These are phyloP conservation scores for Planiliza haematocheilus DNA, from an alignment of 2,113 vertebrate genomes.

Conservation along the genomic window DNA sequence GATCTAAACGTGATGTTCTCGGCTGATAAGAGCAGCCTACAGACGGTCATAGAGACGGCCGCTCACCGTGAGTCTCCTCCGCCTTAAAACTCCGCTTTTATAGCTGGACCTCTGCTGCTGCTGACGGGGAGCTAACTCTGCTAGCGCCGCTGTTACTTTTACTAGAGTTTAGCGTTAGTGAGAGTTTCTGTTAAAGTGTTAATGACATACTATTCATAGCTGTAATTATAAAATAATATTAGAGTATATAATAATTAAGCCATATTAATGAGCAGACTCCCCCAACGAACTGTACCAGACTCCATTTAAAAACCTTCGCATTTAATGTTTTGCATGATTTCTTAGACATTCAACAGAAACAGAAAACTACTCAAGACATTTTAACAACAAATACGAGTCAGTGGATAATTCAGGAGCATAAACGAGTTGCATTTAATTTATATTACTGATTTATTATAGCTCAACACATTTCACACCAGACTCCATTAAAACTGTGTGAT, in stretches of 20 bases:
- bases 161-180: no score
- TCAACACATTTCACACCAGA: neutral
- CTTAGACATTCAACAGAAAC: neutral
- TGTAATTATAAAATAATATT: no score
- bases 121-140: neutral
- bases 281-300: neutral
- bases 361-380: neutral
- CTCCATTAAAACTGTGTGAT: neutral
- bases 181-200: no score
- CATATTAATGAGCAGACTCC: no score
- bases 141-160: neutral
- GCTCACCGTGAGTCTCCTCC: slow-evolving; percentile 81
- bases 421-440: no score
- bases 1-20: slow-evolving; percentile 77
- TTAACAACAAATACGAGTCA: neutral
- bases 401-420: neutral
- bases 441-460: no score
- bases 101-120: neutral
- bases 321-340: neutral
- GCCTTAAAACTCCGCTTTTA: neutral
- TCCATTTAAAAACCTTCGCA: neutral
- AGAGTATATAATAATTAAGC: no score
- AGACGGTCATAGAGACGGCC: slow-evolving; percentile 74
- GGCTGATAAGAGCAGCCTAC: slow-evolving; percentile 59
- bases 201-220: no score